A percentile compares a stretch with the other conserved stretches of the same genome.
phyloP scores from a whole-genome alignment of 2,113 vertebrate genomes.

The Piprites chloris region DNA sequence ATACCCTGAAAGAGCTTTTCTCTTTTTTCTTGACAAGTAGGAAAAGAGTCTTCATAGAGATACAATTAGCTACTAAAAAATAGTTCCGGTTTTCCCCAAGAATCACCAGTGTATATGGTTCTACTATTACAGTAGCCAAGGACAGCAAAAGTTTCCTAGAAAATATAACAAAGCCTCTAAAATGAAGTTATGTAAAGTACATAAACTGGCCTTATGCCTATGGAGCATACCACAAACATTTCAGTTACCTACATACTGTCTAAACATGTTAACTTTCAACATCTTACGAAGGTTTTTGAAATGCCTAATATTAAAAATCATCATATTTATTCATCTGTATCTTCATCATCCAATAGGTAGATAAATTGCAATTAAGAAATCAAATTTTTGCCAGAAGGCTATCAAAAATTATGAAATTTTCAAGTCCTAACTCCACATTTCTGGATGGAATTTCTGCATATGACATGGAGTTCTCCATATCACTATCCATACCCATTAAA shows the following conservation, averaged over 20 bases:
- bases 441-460: neutral
- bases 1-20: neutral
- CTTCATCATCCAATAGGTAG: neutral
- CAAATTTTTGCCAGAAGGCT: neutral
- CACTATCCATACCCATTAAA: too few species aligned
- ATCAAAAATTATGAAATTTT: neutral
- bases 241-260: neutral
- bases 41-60: neutral
- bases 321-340: neutral
- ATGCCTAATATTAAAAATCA: neutral
- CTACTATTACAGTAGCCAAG: neutral
- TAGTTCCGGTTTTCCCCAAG: neutral
- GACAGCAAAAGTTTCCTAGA: neutral
- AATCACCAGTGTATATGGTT: neutral
- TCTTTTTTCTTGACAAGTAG: neutral
- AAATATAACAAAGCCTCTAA: neutral
- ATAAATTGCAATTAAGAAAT: neutral
- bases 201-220: neutral
- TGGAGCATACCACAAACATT: neutral
- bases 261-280: neutral
- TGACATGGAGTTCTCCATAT: neutral
- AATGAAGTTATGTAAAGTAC: neutral
- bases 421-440: neutral
- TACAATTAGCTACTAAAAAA: neutral
- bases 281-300: neutral